A percentile compares a stretch with the other conserved stretches of the same genome.
phyloP scores from a whole-genome alignment of 2,888 invertebrate species.

The Dicyrtoma fusca region DNA sequence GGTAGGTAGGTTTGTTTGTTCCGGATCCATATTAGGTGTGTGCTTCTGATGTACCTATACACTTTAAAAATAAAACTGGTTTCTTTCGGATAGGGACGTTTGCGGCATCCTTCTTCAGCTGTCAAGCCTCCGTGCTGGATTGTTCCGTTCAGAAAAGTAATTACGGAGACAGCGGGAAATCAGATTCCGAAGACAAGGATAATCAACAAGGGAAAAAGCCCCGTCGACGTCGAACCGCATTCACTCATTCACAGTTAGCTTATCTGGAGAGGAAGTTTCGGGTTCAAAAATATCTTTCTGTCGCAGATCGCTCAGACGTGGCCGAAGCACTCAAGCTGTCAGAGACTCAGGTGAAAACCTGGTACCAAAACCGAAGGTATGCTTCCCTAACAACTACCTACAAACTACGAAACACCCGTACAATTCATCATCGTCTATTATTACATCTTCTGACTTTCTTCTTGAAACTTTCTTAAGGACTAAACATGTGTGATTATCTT shows the following conservation, averaged over 20 bases:
- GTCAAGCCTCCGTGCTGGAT: constrained; percentile 19
- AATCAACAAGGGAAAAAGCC: constrained; percentile 67
- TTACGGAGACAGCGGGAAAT: constrained; percentile 62
- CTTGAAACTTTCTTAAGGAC: too few species aligned
- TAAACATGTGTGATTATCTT: too few species aligned
- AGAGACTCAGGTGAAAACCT: constrained; percentile 91
- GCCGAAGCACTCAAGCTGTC: constrained; percentile 86
- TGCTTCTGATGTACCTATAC: too few species aligned
- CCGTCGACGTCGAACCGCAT: constrained; percentile 76
- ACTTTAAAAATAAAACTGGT: too few species aligned
- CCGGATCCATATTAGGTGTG: too few species aligned
- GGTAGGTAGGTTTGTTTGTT: too few species aligned
- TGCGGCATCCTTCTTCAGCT: constrained; percentile 19
- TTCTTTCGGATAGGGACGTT: constrained; percentile 6
- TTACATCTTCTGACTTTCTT: not conserved
- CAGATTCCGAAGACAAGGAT: constrained; percentile 59
- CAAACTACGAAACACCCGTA: too few species aligned
- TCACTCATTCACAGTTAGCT: constrained; percentile 91
- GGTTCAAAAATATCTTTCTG: constrained; percentile 90
- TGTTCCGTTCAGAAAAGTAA: constrained; percentile 14
- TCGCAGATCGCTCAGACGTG: constrained; percentile 89
- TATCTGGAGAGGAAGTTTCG: constrained; percentile 90
- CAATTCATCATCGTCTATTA: not conserved
- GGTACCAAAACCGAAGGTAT: constrained; percentile 89
- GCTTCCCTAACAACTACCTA: constrained; percentile 47